Evolutionary conservation across 2,113 vertebrate genomes (phyloP).

Genomic region (Atractosteus spatula): DNA sequence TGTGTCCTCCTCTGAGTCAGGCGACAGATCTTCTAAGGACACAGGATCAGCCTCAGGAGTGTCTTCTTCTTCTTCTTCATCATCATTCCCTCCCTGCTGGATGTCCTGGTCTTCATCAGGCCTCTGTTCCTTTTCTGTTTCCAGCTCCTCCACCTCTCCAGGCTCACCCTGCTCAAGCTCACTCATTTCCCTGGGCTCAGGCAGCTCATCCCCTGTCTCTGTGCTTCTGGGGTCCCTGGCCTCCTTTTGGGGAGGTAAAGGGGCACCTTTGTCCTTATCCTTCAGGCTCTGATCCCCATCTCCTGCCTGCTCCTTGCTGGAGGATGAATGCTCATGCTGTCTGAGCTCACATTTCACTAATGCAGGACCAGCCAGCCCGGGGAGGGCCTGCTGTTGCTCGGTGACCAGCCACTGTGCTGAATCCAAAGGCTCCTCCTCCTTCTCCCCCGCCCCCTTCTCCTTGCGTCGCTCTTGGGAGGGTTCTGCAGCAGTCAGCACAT

Average conservation of each 20-base stretch:
- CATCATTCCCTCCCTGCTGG: constrained; percentile 49
- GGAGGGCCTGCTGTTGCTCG: neutral
- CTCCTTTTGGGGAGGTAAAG: neutral
- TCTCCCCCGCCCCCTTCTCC: constrained; percentile 15
- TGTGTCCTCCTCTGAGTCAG: constrained; percentile 38
- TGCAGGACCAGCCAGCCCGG: no score
- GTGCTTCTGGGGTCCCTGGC: neutral
- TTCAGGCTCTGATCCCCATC: neutral
- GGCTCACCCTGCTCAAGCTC: constrained; percentile 40
- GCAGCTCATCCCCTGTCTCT: neutral
- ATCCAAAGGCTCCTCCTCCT: neutral
- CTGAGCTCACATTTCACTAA: no score
- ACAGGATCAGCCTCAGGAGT: constrained; percentile 26
- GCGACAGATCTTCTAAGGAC: neutral
- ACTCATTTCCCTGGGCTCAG: neutral
- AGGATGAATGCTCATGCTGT: neutral
- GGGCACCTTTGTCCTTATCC: neutral
- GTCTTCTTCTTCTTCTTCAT: constrained; percentile 44
- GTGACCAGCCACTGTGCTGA: constrained; percentile 14
- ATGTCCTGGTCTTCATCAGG: constrained; percentile 29
- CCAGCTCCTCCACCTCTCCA: constrained; percentile 49
- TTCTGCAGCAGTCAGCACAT: constrained; percentile 41
- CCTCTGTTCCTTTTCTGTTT: constrained; percentile 35
- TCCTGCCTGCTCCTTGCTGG: neutral
- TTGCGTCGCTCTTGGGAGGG: constrained; percentile 16